Percentiles rank a stretch among this genome's conserved stretches.
Evolutionary conservation across 1,140 invertebrate genomes (phyloP).

Genomic region (Zelostemma sp.): DNA sequence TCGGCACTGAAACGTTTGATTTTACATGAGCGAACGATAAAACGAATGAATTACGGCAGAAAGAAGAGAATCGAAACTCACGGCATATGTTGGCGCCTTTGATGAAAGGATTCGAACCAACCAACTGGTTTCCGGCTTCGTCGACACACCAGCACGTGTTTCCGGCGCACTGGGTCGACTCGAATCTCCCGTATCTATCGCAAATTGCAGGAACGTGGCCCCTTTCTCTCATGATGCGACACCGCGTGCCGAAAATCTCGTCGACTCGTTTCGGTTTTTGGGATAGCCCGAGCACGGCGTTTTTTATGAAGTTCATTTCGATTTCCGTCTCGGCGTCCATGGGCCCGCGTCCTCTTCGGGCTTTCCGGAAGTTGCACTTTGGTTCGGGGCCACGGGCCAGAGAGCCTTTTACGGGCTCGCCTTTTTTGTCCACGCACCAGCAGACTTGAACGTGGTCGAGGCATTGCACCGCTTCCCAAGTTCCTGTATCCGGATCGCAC

Average conservation of each 20-base stretch:
- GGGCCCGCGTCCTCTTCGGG: slow-evolving; percentile 69
- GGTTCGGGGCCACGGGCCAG: slow-evolving; percentile 79
- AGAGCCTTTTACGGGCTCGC: slow-evolving; percentile 83
- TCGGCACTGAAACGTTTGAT: slow-evolving; percentile 66
- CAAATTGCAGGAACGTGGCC: slow-evolving; percentile 74
- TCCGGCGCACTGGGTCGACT: slow-evolving; percentile 80
- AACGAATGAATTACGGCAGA: background rate
- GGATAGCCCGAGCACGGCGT: slow-evolving; percentile 47
- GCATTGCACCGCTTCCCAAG: slow-evolving; percentile 86
- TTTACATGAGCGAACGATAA: background rate
- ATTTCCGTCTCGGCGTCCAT: slow-evolving; percentile 58
- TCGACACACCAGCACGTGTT: slow-evolving; percentile 89
- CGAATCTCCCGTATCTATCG: slow-evolving; percentile 78
- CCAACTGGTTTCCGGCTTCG: slow-evolving; percentile 83
- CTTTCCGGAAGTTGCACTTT: slow-evolving; percentile 82
- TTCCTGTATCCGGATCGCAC: slow-evolving; percentile 79
- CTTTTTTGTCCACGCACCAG: slow-evolving; percentile 87
- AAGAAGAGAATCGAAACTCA: slow-evolving; percentile 70
- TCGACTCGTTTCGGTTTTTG: slow-evolving; percentile 45
- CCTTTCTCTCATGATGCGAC: slow-evolving; percentile 73
- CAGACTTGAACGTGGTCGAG: slow-evolving; percentile 84
- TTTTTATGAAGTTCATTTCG: slow-evolving; percentile 56
- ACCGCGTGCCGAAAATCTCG: slow-evolving; percentile 71
- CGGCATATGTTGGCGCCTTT: slow-evolving; percentile 74
- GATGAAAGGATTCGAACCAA: slow-evolving; percentile 75